Conservation (phyloP, 2,797 vertebrate genomes). For the Heliangelus exortis region DNA sequence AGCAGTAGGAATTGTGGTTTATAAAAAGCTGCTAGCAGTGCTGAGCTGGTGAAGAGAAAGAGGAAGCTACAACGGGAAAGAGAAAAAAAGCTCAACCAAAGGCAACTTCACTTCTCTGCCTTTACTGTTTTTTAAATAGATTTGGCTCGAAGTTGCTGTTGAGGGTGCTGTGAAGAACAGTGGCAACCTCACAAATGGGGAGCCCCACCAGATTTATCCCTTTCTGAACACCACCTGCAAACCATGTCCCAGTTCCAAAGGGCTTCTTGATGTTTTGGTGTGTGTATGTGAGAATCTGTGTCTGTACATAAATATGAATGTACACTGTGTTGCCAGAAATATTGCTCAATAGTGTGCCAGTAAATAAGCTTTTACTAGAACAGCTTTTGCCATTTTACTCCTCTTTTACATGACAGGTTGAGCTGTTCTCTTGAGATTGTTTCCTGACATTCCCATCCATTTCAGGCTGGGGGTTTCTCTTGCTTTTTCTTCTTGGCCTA, state of each 20-base stretch:
- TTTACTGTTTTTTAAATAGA: constrained; percentile 70
- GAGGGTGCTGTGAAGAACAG: constrained; percentile 7
- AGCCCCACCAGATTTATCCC: neutral
- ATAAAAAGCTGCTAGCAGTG: constrained; percentile 76
- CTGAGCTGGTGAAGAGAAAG: constrained; percentile 78
- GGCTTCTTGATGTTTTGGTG: neutral
- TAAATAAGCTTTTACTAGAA: constrained; percentile 33
- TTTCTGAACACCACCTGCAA: neutral
- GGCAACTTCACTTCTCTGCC: constrained; percentile 66
- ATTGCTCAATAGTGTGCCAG: constrained; percentile 46
- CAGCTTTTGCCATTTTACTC: neutral
- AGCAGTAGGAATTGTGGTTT: constrained; percentile 75
- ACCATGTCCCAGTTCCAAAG: neutral
- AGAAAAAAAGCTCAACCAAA: constrained; percentile 64
- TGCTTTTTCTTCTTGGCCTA: neutral
- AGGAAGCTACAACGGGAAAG: constrained; percentile 70
- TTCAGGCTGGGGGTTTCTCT: neutral
- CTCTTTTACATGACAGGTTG: neutral
- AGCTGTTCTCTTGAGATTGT: neutral
- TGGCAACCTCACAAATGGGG: neutral
- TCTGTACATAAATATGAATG: neutral
- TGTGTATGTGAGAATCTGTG: neutral
- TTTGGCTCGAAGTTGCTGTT: constrained; percentile 35
- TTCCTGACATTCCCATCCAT: neutral
- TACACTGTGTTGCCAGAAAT: neutral